phyloP scores from a whole-genome alignment of 2,113 vertebrate genomes.

The Dolichallabes microphthalmus region DNA sequence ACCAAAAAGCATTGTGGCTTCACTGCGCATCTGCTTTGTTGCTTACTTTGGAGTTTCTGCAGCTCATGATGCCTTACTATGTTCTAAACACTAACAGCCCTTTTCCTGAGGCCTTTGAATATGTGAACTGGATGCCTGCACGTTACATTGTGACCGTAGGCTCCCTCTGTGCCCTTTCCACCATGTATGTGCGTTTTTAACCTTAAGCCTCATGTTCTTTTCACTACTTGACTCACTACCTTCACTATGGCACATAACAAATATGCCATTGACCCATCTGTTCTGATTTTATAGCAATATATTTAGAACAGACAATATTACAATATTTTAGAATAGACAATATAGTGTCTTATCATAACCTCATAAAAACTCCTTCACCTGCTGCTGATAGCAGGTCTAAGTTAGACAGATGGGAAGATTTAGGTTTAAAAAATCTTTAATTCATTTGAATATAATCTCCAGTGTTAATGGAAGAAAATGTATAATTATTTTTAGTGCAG shows the following conservation, averaged over 20 bases:
- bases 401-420: too few relatives aligned
- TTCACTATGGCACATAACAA: too few relatives aligned
- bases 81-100: constrained; percentile 59
- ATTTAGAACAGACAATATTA: too few relatives aligned
- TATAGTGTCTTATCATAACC: neutral
- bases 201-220: neutral
- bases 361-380: neutral
- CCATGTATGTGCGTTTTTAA: constrained; percentile 51
- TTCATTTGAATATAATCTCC: too few relatives aligned
- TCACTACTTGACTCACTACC: neutral
- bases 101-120: constrained; percentile 61
- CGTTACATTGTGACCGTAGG: constrained; percentile 63
- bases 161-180: constrained; percentile 64
- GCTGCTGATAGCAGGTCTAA: neutral
- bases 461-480: neutral
- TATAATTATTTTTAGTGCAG: neutral
- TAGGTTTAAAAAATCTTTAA: neutral
- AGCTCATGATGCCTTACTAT: constrained; percentile 63
- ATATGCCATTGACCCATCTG: neutral
- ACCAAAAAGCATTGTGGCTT: constrained; percentile 59
- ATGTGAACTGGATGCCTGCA: constrained; percentile 60
- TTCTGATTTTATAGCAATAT: neutral
- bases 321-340: neutral
- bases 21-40: constrained; percentile 63
- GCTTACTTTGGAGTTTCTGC: constrained; percentile 66